Base-by-base conservation (phyloP, 2,888 invertebrate genomes). In the Erebia ligea region DNA sequence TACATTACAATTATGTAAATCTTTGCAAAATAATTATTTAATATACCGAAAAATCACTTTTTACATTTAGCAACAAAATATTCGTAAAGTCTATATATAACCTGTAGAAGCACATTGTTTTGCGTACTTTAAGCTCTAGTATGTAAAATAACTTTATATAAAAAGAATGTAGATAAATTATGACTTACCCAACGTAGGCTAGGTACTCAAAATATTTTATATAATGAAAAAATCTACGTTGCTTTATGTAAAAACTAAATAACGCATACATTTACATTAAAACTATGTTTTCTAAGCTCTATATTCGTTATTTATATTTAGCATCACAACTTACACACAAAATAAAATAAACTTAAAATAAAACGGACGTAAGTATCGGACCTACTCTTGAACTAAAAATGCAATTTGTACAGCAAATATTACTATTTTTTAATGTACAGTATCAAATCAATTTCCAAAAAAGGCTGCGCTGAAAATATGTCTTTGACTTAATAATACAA, bases 11-110 rank as follows among this genome's bases (percentile, higher is more conserved):
- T 70, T 71, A 64, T 76, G 69, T 74, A 76, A 72, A 67, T 80
- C 79, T 79, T 79, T 69, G 84, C 84, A 84, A 86, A 84, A 77
- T 50, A 75, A 77, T 52, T 70, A 71, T 66, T 67, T 71, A 69
- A 69, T 71, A 72, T 73, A 75, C 68, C 17, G 64, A 73, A 68
- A 74, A 62, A 21, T 45, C 48, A 62, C 21, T 73, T 68, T 75
- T 74, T 75, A 76, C 69, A 68, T 73, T 75, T 76, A 77, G 77
- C 79, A 80, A 79, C 76, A 77, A 67, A 56, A 17, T 19, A 42
- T 42, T 59, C 1, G 5, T 11, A 61, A 57, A 57, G 19, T 45
- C n/a, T 6, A n/a, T 52, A n/a, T 52, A 17, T 54, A 3, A 54
- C 6, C n/a, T n/a, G 52, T n/a, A n/a, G n/a, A 50, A n/a, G 50